These are phyloP conservation scores for Baronia brevicornis DNA, from an alignment of 2,888 invertebrate genomes.

Conservation along the genomic window DNA sequence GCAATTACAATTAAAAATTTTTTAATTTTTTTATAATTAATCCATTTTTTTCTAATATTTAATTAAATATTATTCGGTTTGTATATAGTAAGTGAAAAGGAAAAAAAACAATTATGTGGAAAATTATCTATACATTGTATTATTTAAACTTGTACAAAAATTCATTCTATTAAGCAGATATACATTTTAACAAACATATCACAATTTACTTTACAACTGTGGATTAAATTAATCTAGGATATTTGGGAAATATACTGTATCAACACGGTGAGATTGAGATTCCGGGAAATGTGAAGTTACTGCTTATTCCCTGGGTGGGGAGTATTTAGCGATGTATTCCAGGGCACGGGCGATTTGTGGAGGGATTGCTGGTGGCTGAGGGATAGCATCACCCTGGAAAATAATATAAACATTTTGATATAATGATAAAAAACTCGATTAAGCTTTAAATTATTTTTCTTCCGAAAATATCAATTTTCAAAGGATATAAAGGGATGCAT, in stretches of 20 bases:
- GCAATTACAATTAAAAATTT: no score
- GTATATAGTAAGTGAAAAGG: no score
- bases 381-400: constrained; percentile 58
- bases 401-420: constrained; percentile 10
- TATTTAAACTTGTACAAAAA: constrained; percentile 10
- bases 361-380: constrained; percentile 70
- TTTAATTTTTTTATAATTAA: no score
- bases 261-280: constrained; percentile 17
- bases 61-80: no score
- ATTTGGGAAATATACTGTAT: constrained; percentile 12
- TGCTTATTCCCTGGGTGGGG: constrained; percentile 17
- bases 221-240: constrained; percentile 19
- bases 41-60: no score
- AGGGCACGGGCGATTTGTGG: constrained; percentile 62
- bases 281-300: constrained; percentile 6
- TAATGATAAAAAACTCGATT: background rate
- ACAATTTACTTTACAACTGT: constrained; percentile 12
- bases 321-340: constrained; percentile 33
- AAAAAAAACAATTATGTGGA: constrained; percentile 1
- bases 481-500: no score
- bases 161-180: constrained; percentile 9
- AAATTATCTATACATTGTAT: constrained; percentile 9
- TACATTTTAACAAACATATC: constrained; percentile 11
- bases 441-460: background rate
- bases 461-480: background rate